Evolutionary conservation across 2,113 vertebrate species (phyloP), one percentile per base, ranked within the genome.

Genomic region (Centropristis striata): DNA sequence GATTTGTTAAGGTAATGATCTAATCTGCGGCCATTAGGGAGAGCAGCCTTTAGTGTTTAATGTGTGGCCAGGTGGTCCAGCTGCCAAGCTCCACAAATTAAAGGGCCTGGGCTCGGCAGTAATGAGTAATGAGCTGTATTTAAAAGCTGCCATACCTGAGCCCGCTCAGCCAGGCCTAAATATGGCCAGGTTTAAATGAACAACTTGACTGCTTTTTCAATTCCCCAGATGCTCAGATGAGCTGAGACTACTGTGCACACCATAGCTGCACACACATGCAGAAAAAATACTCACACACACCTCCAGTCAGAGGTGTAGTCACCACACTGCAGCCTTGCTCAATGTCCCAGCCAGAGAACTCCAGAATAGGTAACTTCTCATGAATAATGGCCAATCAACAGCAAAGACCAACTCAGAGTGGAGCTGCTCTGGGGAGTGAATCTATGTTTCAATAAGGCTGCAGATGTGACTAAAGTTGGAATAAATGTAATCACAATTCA

Each of bases 21-120:
- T 93, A 86, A 94, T 95, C 91, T 90, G 75, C 67, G 70, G 75
- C 89, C 71, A 94, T 86, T 85, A 88, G 86, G 76, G 86, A 95
- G 79, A 90, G 84, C 90, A 92, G 93, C 87, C 84, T 90, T 90
- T 86, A 90, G 89, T 88, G 87, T 92, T 94, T 93, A 91, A 92
- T 90, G 88, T 81, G 88, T 84, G 93, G 87, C 92, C 94, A 95
- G 94, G 91, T 95, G 94, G 92, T 90, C 83, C 81, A 88, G 87
- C 90, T 93, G 90, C 90, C 81, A 88, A 82, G 85, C 86, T 81
- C 69, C 86, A 75, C 82, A 82, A 90, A 92, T 90, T 88, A 94
- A 94, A 92, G 81, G 80, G 85, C 87, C 73, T 13, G 18, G 64
- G 71, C 82, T 81, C 37, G 1, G 60, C 90, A 85, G 88, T 84